Conservation (phyloP, 1,140 invertebrate species). For the Pogonomyrmex barbatus region DNA sequence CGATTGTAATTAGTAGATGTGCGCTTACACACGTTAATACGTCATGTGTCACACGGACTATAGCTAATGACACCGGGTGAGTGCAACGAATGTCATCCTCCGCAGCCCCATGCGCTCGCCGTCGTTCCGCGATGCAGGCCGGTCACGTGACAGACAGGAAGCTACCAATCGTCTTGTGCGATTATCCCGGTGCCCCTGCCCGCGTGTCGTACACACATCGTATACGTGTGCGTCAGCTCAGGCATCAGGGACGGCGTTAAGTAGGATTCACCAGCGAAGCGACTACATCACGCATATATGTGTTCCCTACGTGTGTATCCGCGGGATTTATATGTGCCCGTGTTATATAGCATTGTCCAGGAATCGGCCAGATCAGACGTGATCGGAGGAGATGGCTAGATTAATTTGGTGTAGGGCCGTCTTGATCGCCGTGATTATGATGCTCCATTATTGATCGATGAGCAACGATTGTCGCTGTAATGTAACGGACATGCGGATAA, state of each 20-base stretch:
- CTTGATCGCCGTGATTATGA: conserved; percentile 13
- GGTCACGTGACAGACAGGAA: conserved; percentile 86
- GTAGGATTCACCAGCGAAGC: conserved; percentile 79
- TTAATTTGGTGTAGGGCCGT: conserved; percentile 33
- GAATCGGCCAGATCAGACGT: conserved; percentile 25
- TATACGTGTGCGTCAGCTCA: conserved; percentile 72
- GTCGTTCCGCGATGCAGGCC: conserved; percentile 76
- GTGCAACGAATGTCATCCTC: conserved; percentile 81
- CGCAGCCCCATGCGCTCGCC: conserved; percentile 68
- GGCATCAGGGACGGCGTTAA: conserved; percentile 85
- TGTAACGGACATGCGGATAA: neutral
- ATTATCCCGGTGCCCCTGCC: conserved; percentile 81
- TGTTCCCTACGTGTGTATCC: conserved; percentile 22
- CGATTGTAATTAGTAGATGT: conserved; percentile 70
- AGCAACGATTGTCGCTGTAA: neutral
- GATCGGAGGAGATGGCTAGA: conserved; percentile 42
- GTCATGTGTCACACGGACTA: conserved; percentile 63
- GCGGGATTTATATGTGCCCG: conserved; percentile 62
- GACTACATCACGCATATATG: conserved; percentile 31
- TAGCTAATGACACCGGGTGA: conserved; percentile 72
- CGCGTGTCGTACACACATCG: conserved; percentile 59
- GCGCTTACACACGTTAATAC: conserved; percentile 65
- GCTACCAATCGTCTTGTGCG: conserved; percentile 85
- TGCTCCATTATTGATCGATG: conserved; percentile 35
- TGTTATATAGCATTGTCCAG: conserved; percentile 57